Conservation (phyloP, 2,797 vertebrate species). For the Setipinna tenuifilis region DNA sequence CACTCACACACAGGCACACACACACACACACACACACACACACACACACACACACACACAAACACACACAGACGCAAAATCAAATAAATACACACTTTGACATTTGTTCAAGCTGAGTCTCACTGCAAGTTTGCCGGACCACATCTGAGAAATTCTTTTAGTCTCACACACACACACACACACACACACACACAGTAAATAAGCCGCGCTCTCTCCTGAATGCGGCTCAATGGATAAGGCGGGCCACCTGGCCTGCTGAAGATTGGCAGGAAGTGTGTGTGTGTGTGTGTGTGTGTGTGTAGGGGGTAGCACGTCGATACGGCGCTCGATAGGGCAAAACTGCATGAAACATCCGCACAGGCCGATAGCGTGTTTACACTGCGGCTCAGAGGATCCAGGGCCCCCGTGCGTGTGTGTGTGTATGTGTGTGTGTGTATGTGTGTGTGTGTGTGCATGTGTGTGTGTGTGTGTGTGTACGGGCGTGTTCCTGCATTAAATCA, state of each 20-base stretch:
- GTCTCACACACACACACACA: background rate
- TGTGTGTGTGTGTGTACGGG: background rate
- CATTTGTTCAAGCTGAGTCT: too few species aligned
- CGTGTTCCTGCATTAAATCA: background rate
- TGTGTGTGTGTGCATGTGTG: background rate
- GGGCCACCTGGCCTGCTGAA: background rate
- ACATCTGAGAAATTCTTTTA: too few species aligned
- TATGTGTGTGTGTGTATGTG: background rate
- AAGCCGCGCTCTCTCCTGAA: background rate
- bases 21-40: constrained; percentile 9
- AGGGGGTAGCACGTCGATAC: background rate
- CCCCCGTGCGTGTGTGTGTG: background rate
- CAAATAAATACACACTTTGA: too few species aligned
- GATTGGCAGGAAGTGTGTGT: background rate
- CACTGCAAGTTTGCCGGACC: too few species aligned
- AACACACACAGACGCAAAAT: background rate
- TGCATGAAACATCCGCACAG: background rate
- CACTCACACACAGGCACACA: too few species aligned
- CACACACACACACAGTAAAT: background rate
- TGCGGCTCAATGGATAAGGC: background rate
- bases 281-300: too few species aligned
- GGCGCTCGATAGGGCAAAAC: background rate
- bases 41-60: too few species aligned
- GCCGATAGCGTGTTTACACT: background rate
- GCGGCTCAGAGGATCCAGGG: background rate